Conservation (phyloP, 2,113 vertebrate genomes). For the Mixornis gularis region DNA sequence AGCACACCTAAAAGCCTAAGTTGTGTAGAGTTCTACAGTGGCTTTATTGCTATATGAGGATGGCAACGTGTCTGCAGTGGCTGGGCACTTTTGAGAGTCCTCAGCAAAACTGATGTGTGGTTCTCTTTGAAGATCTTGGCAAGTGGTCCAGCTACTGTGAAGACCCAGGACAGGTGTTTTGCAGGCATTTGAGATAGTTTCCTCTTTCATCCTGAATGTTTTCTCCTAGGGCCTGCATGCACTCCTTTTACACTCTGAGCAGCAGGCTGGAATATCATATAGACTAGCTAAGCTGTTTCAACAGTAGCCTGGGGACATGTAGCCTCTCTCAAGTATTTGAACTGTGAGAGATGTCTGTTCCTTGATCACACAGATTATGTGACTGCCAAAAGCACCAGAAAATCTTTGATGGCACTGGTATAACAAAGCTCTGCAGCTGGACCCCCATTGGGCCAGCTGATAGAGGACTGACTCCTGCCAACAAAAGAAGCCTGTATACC, state of each 20-base stretch:
- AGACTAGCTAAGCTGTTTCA: background rate
- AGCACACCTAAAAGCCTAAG: background rate
- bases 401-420: conserved; percentile 20
- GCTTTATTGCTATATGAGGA: background rate
- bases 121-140: background rate
- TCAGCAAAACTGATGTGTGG: background rate
- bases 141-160: background rate
- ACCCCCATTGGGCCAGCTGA: background rate
- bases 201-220: background rate
- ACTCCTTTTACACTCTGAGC: background rate
- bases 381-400: conserved; percentile 4
- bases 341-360: background rate
- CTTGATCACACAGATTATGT: background rate
- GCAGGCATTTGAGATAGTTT: background rate
- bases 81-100: background rate
- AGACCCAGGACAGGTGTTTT: background rate
- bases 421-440: background rate
- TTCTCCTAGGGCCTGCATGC: background rate
- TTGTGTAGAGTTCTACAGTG: background rate
- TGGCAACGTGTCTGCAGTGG: background rate
- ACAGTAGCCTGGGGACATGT: background rate
- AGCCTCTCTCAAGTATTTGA: background rate
- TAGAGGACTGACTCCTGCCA: conserved; percentile 15
- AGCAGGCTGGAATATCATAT: background rate
- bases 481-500: conserved; percentile 49